Evolutionary conservation across 2,113 vertebrate species (phyloP).

Genomic region (Calyptomena viridis): DNA sequence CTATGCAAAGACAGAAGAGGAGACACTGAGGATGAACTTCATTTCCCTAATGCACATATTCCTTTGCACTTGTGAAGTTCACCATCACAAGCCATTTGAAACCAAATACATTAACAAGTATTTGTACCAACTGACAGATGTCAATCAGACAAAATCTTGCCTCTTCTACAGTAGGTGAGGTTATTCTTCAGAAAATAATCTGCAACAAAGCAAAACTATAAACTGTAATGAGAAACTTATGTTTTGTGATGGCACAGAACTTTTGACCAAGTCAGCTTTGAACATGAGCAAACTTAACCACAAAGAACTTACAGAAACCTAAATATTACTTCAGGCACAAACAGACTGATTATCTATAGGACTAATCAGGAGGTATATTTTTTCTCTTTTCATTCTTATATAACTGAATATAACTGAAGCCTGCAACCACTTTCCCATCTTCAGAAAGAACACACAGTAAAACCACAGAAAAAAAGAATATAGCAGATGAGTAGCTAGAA

Average conservation of each 20-base stretch:
- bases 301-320: background rate
- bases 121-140: background rate
- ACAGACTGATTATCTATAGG: background rate
- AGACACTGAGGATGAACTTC: background rate
- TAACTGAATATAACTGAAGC: background rate
- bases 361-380: background rate
- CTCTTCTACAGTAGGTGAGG: background rate
- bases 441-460: background rate
- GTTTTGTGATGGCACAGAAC: rapidly evolving
- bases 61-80: background rate
- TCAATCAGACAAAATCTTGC: background rate
- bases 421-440: background rate
- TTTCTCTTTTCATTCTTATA: background rate
- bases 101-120: background rate
- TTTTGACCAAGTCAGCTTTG: background rate
- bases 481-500: background rate
- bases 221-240: background rate
- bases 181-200: background rate
- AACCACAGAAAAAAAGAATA: background rate
- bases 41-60: background rate
- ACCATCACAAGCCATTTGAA: background rate
- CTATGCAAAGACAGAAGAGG: background rate
- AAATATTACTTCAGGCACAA: background rate
- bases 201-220: background rate
- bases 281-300: background rate